Evolutionary conservation across 2,797 vertebrate species (phyloP), one percentile per base, ranked within the genome.

Genomic region (Pipistrellus pygmaeus): DNA sequence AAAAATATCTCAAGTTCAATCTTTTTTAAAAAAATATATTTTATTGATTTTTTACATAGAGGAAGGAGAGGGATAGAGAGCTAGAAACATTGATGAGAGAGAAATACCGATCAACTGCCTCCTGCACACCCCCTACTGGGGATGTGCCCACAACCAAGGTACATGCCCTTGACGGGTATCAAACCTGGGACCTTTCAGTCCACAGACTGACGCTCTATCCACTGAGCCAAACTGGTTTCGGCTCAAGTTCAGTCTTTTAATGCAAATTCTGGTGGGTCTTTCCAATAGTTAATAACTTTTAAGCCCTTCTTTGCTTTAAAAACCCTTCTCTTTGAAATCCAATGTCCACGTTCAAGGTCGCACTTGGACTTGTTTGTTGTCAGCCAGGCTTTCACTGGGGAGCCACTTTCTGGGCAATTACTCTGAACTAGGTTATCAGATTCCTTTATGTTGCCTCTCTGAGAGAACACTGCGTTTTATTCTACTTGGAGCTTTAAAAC

Each of bases 301-400:
- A 27, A 48, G 4, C 5, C 5, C 6, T 6, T 55, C 55, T 76
- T 76, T 68, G 41, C 25, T 88, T 64, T 78, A 51, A 85, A 69
- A 4, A 53, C 44, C 8, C 27, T 86, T 83, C 6, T 78, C 68
- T 73, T 91, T 81, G 84, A 93, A 97, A 90, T 44, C 32, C 64
- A 88, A 2, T 21, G 55, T 93, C 81, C 21, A 32, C 44, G 32
- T 60, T 94, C 46, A 64, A 90, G 89, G 83, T 88, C 38, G 20
- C 12, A 4, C 2, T 12, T 60, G 53, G 71, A 38, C 23, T 76
- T 76, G 12, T 2, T 35, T 62, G 75, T 23, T 48, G 14, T 62
- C 60, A 53, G 57, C 20, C 0, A 18, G 9, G 14, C 17, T 91
- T 95, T 93, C 93, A 64, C 71, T 17, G 44, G 85, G 73, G 69